Evolutionary conservation across 2,113 vertebrate species (phyloP), one percentile per base, ranked within the genome.

Genomic region (Aspiorhynchus laticeps): DNA sequence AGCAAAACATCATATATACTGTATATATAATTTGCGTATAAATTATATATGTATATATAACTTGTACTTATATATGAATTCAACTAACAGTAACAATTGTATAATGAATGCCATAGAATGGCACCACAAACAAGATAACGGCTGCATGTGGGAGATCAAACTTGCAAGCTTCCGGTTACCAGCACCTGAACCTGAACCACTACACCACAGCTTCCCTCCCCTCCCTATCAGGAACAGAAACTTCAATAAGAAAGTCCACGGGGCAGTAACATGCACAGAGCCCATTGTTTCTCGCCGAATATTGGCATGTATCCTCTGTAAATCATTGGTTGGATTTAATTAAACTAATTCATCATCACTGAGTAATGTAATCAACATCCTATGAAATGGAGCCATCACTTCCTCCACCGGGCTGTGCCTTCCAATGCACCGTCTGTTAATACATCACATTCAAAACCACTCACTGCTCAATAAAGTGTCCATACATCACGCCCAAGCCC

Each of bases 401-500:
- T 90, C 88, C 80, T 61, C 41, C 77, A 65, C 87, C 69, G 56
- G 85, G 80, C 46, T 79, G 86, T 81, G 73, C 89, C 87, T 84
- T 87, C 83, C 85, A 85, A 87, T 88, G 33, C 75, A 85, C 88
- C 77, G 84, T 88, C 83, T 85, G 86, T 91, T 87, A 31, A 79
- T 92, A 91, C 90, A 93, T 90, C 89, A 91, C 88, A 91, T 89
- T 88, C 76, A 77, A 86, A 88, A 91, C 85, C 77, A 88, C 87
- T 91, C 85, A 88, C 91, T 84, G 84, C 90, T 89, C 87, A 90
- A 91, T 89, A 91, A 92, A 90, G 73, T 91, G 91, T 91, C 91
- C 89, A 90, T 85, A 88, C 85, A 87, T 89, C 90, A 91, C 59
- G 46, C 79, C 36, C 48, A 33, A 46, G 67, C 86, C 31, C 41